Percentiles rank a stretch among this genome's conserved stretches.
phyloP scores from a whole-genome alignment of 2,113 vertebrate species.

The Lota lota region DNA sequence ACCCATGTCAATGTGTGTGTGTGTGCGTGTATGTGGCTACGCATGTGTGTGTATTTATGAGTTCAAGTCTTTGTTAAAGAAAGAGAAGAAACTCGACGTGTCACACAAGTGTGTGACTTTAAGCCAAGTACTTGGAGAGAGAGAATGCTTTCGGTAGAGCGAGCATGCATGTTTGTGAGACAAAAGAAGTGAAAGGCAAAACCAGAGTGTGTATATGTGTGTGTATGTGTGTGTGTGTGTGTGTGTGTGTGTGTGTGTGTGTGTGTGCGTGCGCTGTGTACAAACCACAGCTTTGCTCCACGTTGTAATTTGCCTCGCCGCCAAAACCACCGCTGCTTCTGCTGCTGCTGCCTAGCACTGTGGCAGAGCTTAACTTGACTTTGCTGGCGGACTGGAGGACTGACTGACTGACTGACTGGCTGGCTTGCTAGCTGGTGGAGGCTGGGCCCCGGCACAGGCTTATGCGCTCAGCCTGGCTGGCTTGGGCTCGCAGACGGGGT shows the following conservation, averaged over 20 bases:
- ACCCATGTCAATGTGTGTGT: constrained; percentile 31
- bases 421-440: constrained; percentile 28
- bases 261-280: constrained; percentile 57
- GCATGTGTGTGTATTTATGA: neutral
- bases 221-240: constrained; percentile 4
- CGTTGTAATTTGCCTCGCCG: constrained; percentile 75
- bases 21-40: neutral
- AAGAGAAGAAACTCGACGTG: too few species aligned
- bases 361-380: constrained; percentile 42
- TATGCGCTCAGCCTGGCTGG: constrained; percentile 16
- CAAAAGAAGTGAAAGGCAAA: neutral
- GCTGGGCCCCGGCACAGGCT: constrained; percentile 13
- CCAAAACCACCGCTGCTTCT: constrained; percentile 73
- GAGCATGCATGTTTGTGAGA: constrained; percentile 25
- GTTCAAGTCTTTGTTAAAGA: too few species aligned
- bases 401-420: constrained; percentile 26
- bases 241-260: constrained; percentile 14
- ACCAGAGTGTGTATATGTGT: constrained; percentile 1
- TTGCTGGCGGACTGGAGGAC: constrained; percentile 38
- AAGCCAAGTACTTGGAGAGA: too few species aligned
- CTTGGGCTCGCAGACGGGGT: constrained; percentile 52
- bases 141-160: neutral
- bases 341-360: constrained; percentile 56
- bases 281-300: constrained; percentile 76
- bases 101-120: too few species aligned